These are phyloP conservation scores for Gadopsis marmoratus DNA, from an alignment of 2,797 vertebrate genomes.

Conservation along the genomic window DNA sequence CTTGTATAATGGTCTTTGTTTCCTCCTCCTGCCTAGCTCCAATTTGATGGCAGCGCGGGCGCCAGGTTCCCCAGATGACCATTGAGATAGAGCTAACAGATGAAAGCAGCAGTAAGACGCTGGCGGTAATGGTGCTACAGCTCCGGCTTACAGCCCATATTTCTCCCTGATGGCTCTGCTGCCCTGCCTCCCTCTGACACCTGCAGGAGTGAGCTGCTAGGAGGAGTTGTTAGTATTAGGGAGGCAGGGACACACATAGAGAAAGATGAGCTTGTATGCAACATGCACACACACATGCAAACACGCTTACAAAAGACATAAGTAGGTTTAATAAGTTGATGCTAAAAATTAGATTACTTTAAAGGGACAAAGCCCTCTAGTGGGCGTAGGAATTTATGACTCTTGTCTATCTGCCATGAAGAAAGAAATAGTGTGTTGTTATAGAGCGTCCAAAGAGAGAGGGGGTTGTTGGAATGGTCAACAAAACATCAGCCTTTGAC, in stretches of 20 bases:
- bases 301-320: neutral
- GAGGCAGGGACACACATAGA: slow-evolving; percentile 24
- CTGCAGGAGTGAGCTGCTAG: slow-evolving; percentile 73
- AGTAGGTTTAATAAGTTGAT: neutral
- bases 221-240: slow-evolving; percentile 55
- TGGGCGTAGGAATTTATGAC: too few species aligned
- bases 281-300: neutral
- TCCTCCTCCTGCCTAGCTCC: slow-evolving; percentile 81
- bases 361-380: neutral
- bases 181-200: slow-evolving; percentile 69
- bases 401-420: neutral
- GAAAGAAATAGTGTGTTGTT: too few species aligned
- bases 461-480: neutral
- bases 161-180: slow-evolving; percentile 80
- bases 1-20: slow-evolving; percentile 86
- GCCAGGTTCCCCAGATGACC: slow-evolving; percentile 85
- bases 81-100: slow-evolving; percentile 86
- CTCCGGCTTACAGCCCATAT: slow-evolving; percentile 83
- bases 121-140: slow-evolving; percentile 81
- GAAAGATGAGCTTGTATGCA: slow-evolving; percentile 18
- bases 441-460: neutral
- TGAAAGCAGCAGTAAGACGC: slow-evolving; percentile 89
- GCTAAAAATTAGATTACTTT: neutral
- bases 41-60: slow-evolving; percentile 83
- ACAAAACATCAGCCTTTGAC: neutral